Conservation (phyloP, 2,113 vertebrate species). For the Tragelaphus scriptus region DNA sequence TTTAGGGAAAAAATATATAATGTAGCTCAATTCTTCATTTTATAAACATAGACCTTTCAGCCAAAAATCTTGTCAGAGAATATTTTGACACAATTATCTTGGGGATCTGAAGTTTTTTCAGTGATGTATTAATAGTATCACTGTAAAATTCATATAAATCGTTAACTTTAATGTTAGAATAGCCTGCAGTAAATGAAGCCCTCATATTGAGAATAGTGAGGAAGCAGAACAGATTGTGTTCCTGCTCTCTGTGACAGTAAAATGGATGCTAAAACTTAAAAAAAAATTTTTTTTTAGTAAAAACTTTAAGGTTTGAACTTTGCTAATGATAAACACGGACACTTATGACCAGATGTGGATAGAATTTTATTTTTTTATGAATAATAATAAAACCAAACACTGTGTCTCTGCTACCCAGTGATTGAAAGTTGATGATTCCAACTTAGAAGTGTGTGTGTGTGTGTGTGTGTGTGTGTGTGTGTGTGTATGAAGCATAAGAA, state of each 20-base stretch:
- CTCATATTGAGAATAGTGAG: neutral
- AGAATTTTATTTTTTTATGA: neutral
- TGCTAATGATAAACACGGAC: neutral
- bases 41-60: neutral
- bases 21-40: neutral
- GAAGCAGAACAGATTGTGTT: neutral
- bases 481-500: neutral
- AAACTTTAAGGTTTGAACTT: slow-evolving; percentile 12
- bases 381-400: neutral
- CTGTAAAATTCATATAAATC: slow-evolving; percentile 19
- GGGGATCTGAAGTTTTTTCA: slow-evolving; percentile 4
- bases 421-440: neutral
- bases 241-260: neutral
- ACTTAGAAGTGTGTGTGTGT: neutral
- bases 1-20: neutral
- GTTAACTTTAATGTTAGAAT: neutral
- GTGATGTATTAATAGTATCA: neutral
- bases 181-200: neutral
- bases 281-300: neutral
- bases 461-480: neutral
- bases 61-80: neutral
- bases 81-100: slow-evolving; percentile 22
- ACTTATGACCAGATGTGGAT: neutral
- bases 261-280: neutral
- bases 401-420: neutral